Evolutionary conservation across 1,140 invertebrate genomes (phyloP).

Genomic region (Lethocerus indicus): DNA sequence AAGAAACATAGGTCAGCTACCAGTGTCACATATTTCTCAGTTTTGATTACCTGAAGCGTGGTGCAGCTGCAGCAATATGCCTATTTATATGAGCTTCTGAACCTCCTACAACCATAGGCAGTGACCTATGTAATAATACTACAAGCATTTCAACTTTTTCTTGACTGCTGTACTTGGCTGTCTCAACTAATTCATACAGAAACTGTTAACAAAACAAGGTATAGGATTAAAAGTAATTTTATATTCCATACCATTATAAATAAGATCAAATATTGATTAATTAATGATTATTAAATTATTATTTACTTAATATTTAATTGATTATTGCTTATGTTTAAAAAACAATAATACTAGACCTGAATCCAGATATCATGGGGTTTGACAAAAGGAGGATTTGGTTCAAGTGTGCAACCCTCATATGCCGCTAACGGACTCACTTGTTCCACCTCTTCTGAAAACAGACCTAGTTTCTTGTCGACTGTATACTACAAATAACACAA

Average conservation of each 20-base stretch:
- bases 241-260: not conserved
- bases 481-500: constrained; percentile 33
- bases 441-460: constrained; percentile 59
- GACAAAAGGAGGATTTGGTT: constrained; percentile 65
- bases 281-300: not conserved
- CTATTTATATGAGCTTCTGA: constrained; percentile 47
- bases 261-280: not conserved
- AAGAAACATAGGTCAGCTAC: not conserved
- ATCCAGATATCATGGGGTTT: constrained; percentile 91
- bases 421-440: constrained; percentile 69
- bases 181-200: constrained; percentile 83
- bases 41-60: constrained; percentile 43
- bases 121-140: constrained; percentile 70
- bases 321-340: not conserved
- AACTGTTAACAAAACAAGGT: constrained; percentile 33
- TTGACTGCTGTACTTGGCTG: constrained; percentile 89
- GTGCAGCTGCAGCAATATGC: constrained; percentile 72
- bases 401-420: constrained; percentile 61
- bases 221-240: not conserved
- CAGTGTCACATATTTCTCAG: not conserved
- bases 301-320: not conserved
- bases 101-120: constrained; percentile 71
- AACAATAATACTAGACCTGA: constrained; percentile 30
- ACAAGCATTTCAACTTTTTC: constrained; percentile 90
- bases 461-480: constrained; percentile 68